Evolutionary conservation across 2,888 invertebrate genomes (phyloP), one percentile per base, ranked within the genome.

Genomic region (Drosophila fungiperda): DNA sequence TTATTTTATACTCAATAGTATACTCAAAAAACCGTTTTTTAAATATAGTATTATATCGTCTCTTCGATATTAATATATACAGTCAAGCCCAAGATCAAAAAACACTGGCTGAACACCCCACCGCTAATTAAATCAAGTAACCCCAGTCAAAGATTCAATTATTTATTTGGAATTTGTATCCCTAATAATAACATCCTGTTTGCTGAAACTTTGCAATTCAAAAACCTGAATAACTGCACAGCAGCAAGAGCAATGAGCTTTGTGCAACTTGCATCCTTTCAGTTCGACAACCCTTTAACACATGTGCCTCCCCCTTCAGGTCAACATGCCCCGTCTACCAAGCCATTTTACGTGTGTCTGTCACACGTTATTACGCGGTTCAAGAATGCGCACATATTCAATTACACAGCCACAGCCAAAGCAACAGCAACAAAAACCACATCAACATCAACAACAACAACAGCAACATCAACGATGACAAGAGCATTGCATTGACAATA

Each of bases 311-410:
- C 26, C 40, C 17, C 23, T 42, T 35, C 20, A 23, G 15, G 12
- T 36, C 23, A 23, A 15, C 45, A 9, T 23, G 26, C 45, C 45
- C 45, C 53, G 26, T 52, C 26, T 23, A 17, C 15, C 11, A 40
- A 53, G 33, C n/a, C 57, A 54, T 49, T 65, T 72, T 84, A 63
- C 87, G 78, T 76, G 89, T 78, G 81, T 80, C 85, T 53, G 83
- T 75, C 85, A 76, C 80, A 81, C 73, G 84, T 76, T 86, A 53
- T 64, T 77, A 70, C 74, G 87, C 83, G 81, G 74, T 71, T 66
- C 79, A 76, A 70, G 82, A 83, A 76, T 83, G 89, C 86, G 78
- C 83, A 86, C 76, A 87, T 83, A 82, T 89, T 89, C 87, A 89
- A 89, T 89, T 87, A 82, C 80, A 78, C 81, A 73, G 79, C 64